Conservation (phyloP, 2,797 vertebrate genomes). For the Gambelia wislizenii region DNA sequence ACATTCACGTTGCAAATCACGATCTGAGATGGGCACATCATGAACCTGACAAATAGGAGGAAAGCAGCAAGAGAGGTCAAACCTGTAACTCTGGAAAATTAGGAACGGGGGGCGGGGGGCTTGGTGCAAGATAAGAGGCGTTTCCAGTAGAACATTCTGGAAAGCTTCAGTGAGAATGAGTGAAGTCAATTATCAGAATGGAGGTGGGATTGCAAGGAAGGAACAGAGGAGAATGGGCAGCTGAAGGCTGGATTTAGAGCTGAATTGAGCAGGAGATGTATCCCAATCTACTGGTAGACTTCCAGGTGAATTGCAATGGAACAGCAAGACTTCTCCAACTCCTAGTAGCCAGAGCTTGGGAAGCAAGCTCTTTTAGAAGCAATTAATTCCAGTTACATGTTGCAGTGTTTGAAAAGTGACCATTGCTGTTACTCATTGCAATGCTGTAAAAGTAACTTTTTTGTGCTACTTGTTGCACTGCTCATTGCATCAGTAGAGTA, state of each 20-base stretch:
- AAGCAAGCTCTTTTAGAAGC: no score
- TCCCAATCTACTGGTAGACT: not conserved
- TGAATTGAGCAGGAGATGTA: not conserved
- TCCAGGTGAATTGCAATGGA: not conserved
- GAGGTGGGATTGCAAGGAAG: not conserved
- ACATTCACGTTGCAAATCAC: constrained; percentile 83
- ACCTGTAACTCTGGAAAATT: not conserved
- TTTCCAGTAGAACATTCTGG: not conserved
- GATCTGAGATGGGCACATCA: constrained; percentile 81
- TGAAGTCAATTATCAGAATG: not conserved
- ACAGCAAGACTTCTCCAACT: not conserved
- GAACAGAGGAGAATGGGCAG: not conserved
- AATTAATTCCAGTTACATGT: no score
- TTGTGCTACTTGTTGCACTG: no score
- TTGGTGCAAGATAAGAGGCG: not conserved
- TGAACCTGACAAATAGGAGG: constrained; percentile 81
- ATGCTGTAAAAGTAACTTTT: no score
- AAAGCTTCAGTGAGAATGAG: not conserved
- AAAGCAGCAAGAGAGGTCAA: not conserved
- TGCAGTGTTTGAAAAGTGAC: no score
- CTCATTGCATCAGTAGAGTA: no score
- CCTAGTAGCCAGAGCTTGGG: no score
- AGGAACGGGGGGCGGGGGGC: not conserved
- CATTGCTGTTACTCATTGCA: no score
- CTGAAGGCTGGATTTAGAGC: not conserved